Evolutionary conservation across 53 echinoderm and acorn worm genomes (phyloP).

Genomic region (Pentamera pediparva): DNA sequence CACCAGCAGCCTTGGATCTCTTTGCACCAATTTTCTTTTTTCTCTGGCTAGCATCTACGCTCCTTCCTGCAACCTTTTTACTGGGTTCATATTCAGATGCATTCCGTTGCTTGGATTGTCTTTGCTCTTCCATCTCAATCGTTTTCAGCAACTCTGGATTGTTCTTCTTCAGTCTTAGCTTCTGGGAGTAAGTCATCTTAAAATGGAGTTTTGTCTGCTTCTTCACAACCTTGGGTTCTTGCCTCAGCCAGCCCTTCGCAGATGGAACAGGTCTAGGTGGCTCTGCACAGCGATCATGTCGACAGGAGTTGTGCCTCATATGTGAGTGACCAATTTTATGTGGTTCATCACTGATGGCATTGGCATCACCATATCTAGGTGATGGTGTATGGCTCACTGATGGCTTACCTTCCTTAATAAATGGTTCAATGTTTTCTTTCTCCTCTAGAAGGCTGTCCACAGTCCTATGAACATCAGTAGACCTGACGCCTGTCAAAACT

Average conservation of each 20-base stretch:
- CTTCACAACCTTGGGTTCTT: slow-evolving; percentile 46
- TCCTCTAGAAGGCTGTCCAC: background rate
- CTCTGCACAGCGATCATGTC: slow-evolving; percentile 65
- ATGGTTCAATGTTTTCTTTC: slow-evolving; percentile 7
- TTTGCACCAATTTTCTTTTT: background rate
- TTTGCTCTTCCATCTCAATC: slow-evolving; percentile 52
- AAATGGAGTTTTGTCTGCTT: slow-evolving; percentile 58
- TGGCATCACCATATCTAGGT: background rate
- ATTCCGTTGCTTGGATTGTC: slow-evolving; percentile 8
- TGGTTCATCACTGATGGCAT: background rate
- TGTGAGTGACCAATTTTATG: background rate
- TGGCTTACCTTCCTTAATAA: background rate
- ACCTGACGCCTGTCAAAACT: slow-evolving; percentile 46
- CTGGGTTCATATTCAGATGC: too few species aligned
- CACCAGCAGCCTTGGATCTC: background rate
- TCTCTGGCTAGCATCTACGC: background rate
- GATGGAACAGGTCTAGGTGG: slow-evolving; percentile 58
- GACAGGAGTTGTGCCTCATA: slow-evolving; percentile 48
- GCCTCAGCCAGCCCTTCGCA: slow-evolving; percentile 70
- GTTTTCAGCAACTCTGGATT: slow-evolving; percentile 71
- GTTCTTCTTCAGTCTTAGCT: slow-evolving; percentile 76
- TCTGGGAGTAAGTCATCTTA: slow-evolving; percentile 90
- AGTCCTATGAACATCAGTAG: background rate
- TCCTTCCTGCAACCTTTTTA: background rate
- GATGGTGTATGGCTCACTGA: background rate